These are phyloP conservation scores for Nineta flava DNA, from an alignment of 2,888 invertebrate genomes.

Conservation along the genomic window DNA sequence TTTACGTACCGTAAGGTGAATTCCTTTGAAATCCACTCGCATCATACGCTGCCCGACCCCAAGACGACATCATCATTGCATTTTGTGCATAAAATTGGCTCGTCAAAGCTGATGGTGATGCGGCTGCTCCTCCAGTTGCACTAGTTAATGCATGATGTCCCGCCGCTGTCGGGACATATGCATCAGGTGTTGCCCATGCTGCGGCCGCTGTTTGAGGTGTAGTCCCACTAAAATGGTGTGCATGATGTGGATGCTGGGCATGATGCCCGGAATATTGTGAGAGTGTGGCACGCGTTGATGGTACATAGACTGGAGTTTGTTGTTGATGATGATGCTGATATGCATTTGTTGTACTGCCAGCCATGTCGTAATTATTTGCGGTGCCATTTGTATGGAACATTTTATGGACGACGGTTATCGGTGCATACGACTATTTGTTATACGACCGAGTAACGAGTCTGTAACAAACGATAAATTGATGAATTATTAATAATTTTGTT, in stretches of 20 bases:
- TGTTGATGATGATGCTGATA: conserved; percentile 22
- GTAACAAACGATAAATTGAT: too few species aligned
- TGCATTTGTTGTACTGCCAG: conserved; percentile 18
- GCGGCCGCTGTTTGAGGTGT: conserved; percentile 22
- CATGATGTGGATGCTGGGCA: conserved; percentile 17
- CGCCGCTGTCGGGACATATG: conserved; percentile 6
- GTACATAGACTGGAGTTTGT: conserved; percentile 50
- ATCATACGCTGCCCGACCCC: conserved; percentile 58
- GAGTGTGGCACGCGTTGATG: conserved; percentile 37
- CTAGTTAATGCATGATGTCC: conserved; percentile 9
- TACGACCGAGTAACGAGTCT: neutral
- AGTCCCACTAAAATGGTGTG: conserved; percentile 22
- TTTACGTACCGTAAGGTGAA: conserved; percentile 54
- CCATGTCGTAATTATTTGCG: conserved; percentile 18
- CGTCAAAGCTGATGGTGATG: conserved; percentile 20
- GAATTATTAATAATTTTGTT: too few species aligned
- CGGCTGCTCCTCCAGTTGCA: conserved; percentile 15
- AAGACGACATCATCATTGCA: conserved; percentile 59
- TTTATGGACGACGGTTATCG: conserved; percentile 7
- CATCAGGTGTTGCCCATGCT: conserved; percentile 20
- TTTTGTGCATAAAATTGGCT: conserved; percentile 66
- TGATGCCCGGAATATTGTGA: conserved; percentile 32
- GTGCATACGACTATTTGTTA: too few species aligned
- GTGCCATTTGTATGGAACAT: conserved; percentile 27
- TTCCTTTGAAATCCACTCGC: conserved; percentile 60